phyloP scores from a whole-genome alignment of 1,140 invertebrate species.

The Mactra quadrangularis region DNA sequence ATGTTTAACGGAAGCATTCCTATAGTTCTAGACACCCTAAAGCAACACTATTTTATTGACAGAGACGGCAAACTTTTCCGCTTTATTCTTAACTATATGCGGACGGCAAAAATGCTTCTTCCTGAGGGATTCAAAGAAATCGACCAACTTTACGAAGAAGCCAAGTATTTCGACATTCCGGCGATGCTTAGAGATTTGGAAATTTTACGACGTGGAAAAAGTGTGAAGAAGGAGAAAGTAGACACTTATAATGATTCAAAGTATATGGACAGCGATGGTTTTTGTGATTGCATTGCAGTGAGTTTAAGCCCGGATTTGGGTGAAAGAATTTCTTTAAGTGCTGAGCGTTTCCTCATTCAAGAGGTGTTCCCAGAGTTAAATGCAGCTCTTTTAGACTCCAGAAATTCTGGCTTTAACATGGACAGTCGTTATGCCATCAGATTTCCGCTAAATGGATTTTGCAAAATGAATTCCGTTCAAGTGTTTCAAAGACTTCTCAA shows the following conservation, averaged over 20 bases:
- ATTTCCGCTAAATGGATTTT: constrained; percentile 96
- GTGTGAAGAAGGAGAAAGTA: constrained; percentile 75
- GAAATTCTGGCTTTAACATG: constrained; percentile 92
- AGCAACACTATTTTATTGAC: constrained; percentile 99
- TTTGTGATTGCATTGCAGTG: constrained; percentile 91
- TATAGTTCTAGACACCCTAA: constrained; percentile 97
- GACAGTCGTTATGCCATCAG: constrained; percentile 93
- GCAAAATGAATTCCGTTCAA: constrained; percentile 95
- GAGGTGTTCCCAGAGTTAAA: constrained; percentile 94
- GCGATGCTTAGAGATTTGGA: constrained; percentile 88
- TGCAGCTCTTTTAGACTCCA: constrained; percentile 91
- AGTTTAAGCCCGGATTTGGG: constrained; percentile 95
- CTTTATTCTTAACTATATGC: constrained; percentile 97
- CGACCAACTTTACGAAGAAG: constrained; percentile 96
- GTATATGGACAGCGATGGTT: constrained; percentile 42
- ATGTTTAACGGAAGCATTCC: constrained; percentile 98
- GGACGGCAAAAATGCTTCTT: constrained; percentile 93
- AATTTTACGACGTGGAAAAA: constrained; percentile 89
- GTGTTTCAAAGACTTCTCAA: constrained; percentile 94
- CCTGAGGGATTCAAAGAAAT: constrained; percentile 94
- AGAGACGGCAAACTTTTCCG: constrained; percentile 97
- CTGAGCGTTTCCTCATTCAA: constrained; percentile 91
- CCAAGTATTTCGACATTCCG: constrained; percentile 94
- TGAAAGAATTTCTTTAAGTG: constrained; percentile 93
- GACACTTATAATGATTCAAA: constrained; percentile 37